A percentile compares a stretch with the other conserved stretches of the same genome.
Conservation (phyloP, 2,797 vertebrate species). For the Streptopelia turtur region DNA sequence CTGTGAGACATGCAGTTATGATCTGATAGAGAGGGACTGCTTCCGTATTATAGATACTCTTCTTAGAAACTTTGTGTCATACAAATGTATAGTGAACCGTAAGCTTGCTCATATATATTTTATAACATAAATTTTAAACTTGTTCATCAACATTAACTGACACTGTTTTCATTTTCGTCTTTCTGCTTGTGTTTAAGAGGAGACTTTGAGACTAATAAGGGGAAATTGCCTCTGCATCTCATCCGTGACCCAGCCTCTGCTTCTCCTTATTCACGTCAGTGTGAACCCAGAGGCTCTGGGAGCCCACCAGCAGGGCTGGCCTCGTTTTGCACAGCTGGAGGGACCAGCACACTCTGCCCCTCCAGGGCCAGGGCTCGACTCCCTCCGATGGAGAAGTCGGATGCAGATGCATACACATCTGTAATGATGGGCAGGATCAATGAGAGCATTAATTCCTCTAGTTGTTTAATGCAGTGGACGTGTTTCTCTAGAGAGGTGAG, state of each 20-base stretch:
- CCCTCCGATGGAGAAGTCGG: background rate
- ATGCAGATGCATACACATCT: background rate
- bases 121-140: background rate
- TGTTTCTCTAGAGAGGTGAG: conserved; percentile 42
- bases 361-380: background rate
- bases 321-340: background rate
- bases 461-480: conserved; percentile 58
- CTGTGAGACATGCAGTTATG: background rate
- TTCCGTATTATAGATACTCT: background rate
- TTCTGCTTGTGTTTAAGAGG: background rate
- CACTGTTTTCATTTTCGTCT: background rate
- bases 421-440: background rate
- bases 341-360: background rate
- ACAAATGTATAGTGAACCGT: background rate
- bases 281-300: background rate
- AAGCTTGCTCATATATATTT: background rate
- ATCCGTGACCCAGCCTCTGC: background rate
- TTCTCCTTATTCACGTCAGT: background rate
- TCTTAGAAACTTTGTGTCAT: background rate
- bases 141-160: background rate
- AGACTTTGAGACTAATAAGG: background rate
- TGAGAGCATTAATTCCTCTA: conserved; percentile 32
- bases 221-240: background rate
- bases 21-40: background rate
- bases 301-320: background rate